These are phyloP conservation scores for Rotaria macrura DNA, from an alignment of 2,888 invertebrate species.

Conservation along the genomic window DNA sequence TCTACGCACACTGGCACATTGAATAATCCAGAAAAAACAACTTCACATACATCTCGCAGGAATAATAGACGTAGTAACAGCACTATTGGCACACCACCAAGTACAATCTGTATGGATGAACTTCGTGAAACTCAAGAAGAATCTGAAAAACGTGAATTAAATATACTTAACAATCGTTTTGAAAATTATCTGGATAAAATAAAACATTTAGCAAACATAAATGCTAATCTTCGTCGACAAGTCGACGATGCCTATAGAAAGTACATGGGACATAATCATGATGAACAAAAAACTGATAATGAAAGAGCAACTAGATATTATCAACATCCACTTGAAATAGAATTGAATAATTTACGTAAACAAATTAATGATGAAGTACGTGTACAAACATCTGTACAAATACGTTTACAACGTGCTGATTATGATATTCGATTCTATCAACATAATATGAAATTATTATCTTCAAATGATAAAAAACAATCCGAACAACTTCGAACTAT, in stretches of 20 bases:
- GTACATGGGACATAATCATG: not conserved
- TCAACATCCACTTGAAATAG: not conserved
- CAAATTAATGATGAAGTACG: not conserved
- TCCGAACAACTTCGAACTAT: not conserved
- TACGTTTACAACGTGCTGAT: conserved; percentile 13
- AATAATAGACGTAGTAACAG: not conserved
- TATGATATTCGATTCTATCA: not conserved
- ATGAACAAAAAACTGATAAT: not conserved
- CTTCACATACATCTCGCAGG: not conserved
- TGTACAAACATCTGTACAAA: not conserved
- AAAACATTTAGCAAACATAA: not conserved
- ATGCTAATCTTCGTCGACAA: not conserved
- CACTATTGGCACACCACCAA: not conserved
- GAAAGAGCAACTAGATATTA: not conserved
- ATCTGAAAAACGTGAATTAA: not conserved
- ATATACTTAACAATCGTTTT: not conserved
- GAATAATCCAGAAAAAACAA: not conserved
- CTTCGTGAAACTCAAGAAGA: not conserved
- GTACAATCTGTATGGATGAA: not conserved
- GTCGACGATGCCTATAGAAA: not conserved
- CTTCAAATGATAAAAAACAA: not conserved
- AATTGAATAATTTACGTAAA: conserved; percentile 19
- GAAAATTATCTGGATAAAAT: not conserved
- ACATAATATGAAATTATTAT: not conserved
- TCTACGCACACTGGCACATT: not conserved